Percentiles rank a stretch among this genome's conserved stretches.
Evolutionary conservation across 2,113 vertebrate species (phyloP).

Genomic region (Herpetotheres cachinnans): DNA sequence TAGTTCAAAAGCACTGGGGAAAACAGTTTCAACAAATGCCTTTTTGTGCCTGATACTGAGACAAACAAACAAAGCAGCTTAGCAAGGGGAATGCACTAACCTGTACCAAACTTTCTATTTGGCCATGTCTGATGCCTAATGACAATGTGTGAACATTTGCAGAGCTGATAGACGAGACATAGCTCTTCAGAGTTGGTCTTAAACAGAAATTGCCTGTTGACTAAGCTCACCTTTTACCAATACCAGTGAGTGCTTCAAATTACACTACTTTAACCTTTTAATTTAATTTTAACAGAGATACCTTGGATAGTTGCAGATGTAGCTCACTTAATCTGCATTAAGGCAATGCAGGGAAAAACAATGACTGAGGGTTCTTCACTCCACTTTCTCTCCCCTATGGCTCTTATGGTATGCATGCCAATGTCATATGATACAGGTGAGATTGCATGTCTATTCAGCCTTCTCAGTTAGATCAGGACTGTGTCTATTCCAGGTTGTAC

Average conservation of each 20-base stretch:
- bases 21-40: background rate
- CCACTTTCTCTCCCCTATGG: background rate
- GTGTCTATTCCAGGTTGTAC: background rate
- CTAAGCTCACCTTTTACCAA: background rate
- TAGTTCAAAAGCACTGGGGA: background rate
- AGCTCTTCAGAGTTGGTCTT: background rate
- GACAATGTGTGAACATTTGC: background rate
- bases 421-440: background rate
- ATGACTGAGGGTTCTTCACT: background rate
- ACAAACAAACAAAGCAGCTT: background rate
- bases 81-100: background rate
- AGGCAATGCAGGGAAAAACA: background rate
- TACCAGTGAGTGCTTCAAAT: background rate
- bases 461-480: background rate
- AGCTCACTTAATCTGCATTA: background rate
- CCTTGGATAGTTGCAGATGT: background rate
- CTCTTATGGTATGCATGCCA: accelerated
- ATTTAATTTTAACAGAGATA: background rate
- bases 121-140: background rate
- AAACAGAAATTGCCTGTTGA: background rate
- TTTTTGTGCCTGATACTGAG: background rate
- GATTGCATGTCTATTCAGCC: background rate
- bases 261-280: background rate
- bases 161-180: background rate
- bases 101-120: background rate